Base-by-base conservation (phyloP, 2,113 vertebrate species). In the Garra rufa region DNA sequence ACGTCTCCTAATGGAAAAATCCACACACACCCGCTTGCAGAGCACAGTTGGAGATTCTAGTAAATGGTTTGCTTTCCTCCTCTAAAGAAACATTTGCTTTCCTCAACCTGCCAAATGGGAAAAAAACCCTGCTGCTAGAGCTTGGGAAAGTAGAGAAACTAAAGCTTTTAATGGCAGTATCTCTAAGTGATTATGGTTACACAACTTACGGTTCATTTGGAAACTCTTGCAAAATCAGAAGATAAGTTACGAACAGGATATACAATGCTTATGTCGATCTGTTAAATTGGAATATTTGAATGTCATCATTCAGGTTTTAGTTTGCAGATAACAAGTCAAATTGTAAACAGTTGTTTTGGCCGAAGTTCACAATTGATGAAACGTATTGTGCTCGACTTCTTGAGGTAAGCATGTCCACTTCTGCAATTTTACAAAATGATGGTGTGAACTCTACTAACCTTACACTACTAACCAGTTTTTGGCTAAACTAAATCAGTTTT, bases 71-170 rank as follows among this genome's bases (percentile, higher is more conserved):
- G 77, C 14, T 67, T 28, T 80, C 24, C 59, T 80, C 6, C 17
- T 67, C 43, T 46, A 65, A 46, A 80, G 9, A 81, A 81, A 34
- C 61, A 34, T 67, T 34, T 81, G 26, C 61, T 81, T 67, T 80
- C 26, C 41, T 43, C 41, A 48, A n/a, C 28, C 75, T 76, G 77
- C 26, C 17, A 21, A 34, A 34, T 34, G 34, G 34, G 34, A 34
- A 5, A 34, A 48, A 21, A 67, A 21, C 15, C 8, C 17, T 8
- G 6, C 43, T 43, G 5, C 24, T 24, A 44, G 4, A 24, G 57
- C 57, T 46, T 61, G 61, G 61, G 59, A 65, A 81, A 81, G 26
- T 19, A 67, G 59, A 19, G 61, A 67, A 61, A 43, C 13, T 10
- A 3, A 9, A 81, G 24, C n/a, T 48, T 59, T 81, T 24, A 65